Evolutionary conservation across 1,140 invertebrate species (phyloP), one percentile per base, ranked within the genome.

Genomic region (Lutraria rhynchaena): DNA sequence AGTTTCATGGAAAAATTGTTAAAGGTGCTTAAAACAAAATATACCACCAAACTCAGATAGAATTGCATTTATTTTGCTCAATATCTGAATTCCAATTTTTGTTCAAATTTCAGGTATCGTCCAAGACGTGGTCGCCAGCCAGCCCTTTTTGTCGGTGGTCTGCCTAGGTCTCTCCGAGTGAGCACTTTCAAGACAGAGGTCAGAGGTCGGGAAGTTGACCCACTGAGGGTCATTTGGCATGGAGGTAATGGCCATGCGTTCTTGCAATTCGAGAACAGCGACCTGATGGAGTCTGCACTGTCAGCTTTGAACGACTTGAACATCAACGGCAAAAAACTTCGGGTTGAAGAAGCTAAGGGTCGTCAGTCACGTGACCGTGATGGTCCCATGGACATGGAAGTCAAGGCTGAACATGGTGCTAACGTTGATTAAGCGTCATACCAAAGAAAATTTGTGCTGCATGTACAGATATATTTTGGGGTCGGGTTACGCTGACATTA

Each of bases 161-260:
- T 90, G 29, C 89, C 89, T 17, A 75, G 87, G 13, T 85, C 85
- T 9, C 81, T 89, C 49, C 83, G 89, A 31, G 89, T 90, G 35
- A 88, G 86, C 53, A 86, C 89, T 53, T 86, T 90, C 61, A 90
- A 90, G 81, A 77, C 82, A 24, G 83, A 90, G 65, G 84, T 90
- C 4, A 63, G 86, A 2, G 87, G 84, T 19, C 81, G 81, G 1
- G 84, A 88, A 41, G 89, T 90, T n/a, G 86, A 88, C 51, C 89
- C 89, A 31, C 74, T 90, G n/a, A 84, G 89, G 22, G 87, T 90
- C 49, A 83, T 89, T 19, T 90, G 89, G 89, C 84, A 86, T 31
- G 89, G 89, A 15, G 82, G 70, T 27, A 84, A 86, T 41, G 88
- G 89, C 15, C 87, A 88, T 77, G 88, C 88, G 15, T 90, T 89